These are phyloP conservation scores for Julus scandinavius DNA, from an alignment of 2,888 invertebrate genomes.

Conservation along the genomic window DNA sequence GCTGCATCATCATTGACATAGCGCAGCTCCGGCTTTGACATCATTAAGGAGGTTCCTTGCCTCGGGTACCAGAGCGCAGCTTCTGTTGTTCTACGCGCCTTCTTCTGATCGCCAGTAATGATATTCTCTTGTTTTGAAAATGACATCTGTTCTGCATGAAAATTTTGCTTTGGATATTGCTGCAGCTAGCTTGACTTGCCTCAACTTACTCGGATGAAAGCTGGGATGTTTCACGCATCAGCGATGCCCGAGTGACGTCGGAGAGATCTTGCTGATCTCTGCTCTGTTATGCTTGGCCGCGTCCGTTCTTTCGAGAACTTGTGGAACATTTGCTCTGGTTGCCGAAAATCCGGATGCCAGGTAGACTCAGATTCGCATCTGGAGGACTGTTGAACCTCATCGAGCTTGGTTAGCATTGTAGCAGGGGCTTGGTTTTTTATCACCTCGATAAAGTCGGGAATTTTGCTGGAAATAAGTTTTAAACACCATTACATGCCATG, in stretches of 20 bases:
- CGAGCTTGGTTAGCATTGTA: no score
- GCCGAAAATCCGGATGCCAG: not conserved
- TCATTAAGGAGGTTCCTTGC: not conserved
- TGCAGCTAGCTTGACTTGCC: not conserved
- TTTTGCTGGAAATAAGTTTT: no score
- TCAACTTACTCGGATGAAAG: not conserved
- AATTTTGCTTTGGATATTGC: not conserved
- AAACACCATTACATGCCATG: no score
- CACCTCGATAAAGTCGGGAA: no score
- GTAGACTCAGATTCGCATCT: no score
- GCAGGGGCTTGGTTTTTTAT: no score
- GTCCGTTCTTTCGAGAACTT: not conserved
- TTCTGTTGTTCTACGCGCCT: not conserved
- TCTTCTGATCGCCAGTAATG: not conserved
- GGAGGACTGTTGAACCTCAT: no score
- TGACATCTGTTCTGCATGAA: not conserved
- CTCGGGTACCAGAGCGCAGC: not conserved
- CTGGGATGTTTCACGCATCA: not conserved
- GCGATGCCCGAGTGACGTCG: not conserved
- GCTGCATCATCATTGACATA: not conserved
- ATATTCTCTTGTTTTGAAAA: not conserved
- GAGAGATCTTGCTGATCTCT: not conserved
- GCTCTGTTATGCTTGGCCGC: not conserved
- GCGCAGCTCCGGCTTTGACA: not conserved
- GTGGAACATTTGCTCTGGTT: not conserved